Evolutionary conservation across 2,797 vertebrate genomes (phyloP), one percentile per base, ranked within the genome.

Genomic region (Sebastes vulpes): DNA sequence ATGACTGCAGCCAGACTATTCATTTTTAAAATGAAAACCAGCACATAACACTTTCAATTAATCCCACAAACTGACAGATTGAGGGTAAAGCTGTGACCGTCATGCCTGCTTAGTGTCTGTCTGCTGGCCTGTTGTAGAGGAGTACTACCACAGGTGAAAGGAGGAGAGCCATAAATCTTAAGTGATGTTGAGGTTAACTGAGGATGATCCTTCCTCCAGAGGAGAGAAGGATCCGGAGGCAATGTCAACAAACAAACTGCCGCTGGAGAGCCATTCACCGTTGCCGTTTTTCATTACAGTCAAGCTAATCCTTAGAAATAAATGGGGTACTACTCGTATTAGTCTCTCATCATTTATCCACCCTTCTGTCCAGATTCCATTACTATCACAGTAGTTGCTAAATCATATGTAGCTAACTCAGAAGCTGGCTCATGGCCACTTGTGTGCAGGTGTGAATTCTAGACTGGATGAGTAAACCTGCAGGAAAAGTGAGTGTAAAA

Each of bases 201-300:
- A 87, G 85, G 77, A 89, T 81, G 83, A 89, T 83, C 71, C 61
- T 35, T 84, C 74, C 78, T 74, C 50, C 58, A 72, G 82, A 90
- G 79, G 65, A 75, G 65, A 76, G 72, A 57, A 77, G 52, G 68
- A 78, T 84, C 75, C 70, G 59, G 69, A 86, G 66, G 26, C 63
- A 90, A 86, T 63, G 75, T 89, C 89, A 92, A 89, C 86, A 93
- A 87, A 89, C 81, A 80, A 76, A 85, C 66, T 65, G 72, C 77
- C 75, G 79, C 74, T 60, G 42, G 79, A 87, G 72, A 85, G 65
- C 50, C 68, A 14, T 81, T 90, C 80, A 18, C 25, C 29, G 2
- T 87, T 58, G 29, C 74, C 71, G 72, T 84, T 85, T 90, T 72
- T 77, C 79, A 88, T 81, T 86, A 56, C 75, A 59, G 79, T 81